Conservation (phyloP, 2,113 vertebrate species). For the Conger conger region DNA sequence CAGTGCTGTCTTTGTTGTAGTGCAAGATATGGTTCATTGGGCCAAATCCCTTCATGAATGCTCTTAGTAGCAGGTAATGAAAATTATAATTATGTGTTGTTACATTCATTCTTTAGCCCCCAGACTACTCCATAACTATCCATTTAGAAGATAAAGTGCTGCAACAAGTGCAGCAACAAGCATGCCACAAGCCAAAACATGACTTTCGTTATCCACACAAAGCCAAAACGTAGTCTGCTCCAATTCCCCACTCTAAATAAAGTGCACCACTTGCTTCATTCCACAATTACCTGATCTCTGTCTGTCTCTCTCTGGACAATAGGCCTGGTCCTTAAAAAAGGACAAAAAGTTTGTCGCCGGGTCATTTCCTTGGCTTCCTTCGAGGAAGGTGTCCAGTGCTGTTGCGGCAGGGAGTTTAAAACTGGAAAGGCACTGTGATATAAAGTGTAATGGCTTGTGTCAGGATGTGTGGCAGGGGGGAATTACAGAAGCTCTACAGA, state of each 20-base stretch:
- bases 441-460: slow-evolving; percentile 40
- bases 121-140: too few relatives aligned
- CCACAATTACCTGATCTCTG: not conserved
- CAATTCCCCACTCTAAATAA: not conserved
- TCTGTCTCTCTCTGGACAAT: not conserved
- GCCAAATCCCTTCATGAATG: too few relatives aligned
- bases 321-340: too few relatives aligned
- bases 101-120: too few relatives aligned
- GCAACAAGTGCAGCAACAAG: not conserved
- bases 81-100: too few relatives aligned
- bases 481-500: not conserved
- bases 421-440: slow-evolving; percentile 14
- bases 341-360: not conserved
- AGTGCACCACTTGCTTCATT: too few relatives aligned
- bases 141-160: not conserved
- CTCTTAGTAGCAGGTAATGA: too few relatives aligned
- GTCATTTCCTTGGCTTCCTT: not conserved
- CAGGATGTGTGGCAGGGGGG: not conserved
- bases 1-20: too few relatives aligned
- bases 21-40: too few relatives aligned
- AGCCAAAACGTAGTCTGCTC: not conserved
- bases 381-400: slow-evolving; percentile 4
- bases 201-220: not conserved
- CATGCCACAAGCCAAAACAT: not conserved
- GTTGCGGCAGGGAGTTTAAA: slow-evolving; percentile 26